Conservation (phyloP, 2,797 vertebrate genomes). For the Eulemur albifrons region DNA sequence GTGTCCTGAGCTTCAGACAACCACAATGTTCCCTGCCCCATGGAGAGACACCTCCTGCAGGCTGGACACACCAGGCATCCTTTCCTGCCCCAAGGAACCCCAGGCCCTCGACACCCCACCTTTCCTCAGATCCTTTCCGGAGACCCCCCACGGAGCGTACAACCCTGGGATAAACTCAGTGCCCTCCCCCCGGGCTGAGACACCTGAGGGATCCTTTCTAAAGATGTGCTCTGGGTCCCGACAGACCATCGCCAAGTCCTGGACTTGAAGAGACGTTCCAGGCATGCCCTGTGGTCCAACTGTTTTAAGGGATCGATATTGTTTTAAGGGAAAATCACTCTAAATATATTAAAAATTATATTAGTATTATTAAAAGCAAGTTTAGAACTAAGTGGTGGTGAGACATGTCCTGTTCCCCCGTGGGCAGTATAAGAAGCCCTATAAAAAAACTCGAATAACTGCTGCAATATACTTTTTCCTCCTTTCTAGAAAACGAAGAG, state of each 20-base stretch:
- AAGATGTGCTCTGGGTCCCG: too few species aligned
- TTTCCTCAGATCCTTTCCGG: not conserved
- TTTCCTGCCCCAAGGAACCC: not conserved
- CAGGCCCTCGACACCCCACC: not conserved
- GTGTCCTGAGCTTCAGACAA: too few species aligned
- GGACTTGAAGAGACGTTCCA: too few species aligned
- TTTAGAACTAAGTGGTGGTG: not conserved
- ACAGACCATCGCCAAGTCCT: not conserved
- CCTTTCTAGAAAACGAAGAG: not conserved
- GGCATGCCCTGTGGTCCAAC: not conserved
- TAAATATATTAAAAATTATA: not conserved
- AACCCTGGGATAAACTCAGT: not conserved
- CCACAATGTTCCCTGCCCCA: accelerated
- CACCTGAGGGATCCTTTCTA: not conserved
- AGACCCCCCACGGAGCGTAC: not conserved
- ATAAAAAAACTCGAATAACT: not conserved
- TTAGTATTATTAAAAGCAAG: not conserved
- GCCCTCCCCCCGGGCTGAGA: not conserved
- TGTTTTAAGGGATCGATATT: not conserved
- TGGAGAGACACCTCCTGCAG: accelerated
- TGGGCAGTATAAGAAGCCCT: not conserved
- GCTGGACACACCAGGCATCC: accelerated
- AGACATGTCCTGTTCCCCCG: accelerated
- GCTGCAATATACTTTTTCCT: accelerated
- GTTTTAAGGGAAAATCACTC: not conserved